Percentiles rank a stretch among this genome's conserved stretches.
These are phyloP conservation scores for Camponotus vicinus DNA, from an alignment of 1,140 invertebrate species.

Conservation along the genomic window DNA sequence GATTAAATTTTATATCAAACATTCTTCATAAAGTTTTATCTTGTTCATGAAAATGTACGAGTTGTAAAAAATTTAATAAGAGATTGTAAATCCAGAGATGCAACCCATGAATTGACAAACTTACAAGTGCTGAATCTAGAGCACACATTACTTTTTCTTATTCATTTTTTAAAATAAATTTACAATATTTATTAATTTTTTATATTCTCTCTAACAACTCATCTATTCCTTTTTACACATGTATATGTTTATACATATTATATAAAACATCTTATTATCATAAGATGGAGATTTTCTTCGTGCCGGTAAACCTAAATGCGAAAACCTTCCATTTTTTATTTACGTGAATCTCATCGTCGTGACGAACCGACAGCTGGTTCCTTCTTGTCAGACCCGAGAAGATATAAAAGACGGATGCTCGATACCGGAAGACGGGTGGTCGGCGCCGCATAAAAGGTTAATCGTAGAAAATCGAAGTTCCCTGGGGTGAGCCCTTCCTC, in stretches of 20 bases:
- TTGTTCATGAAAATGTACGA: not conserved
- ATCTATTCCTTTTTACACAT: not conserved
- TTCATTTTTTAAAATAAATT: not conserved
- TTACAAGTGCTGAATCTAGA: not conserved
- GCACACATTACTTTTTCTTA: not conserved
- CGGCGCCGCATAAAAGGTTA: conserved; percentile 23
- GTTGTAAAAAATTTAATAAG: not conserved
- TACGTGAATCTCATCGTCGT: not conserved
- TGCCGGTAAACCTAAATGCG: not conserved
- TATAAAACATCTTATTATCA: not conserved
- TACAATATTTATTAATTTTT: not conserved
- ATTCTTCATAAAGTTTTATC: not conserved
- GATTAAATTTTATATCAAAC: not conserved
- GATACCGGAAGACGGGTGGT: not conserved
- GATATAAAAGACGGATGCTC: conserved; percentile 18
- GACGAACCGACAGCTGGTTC: conserved; percentile 7
- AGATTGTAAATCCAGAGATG: not conserved
- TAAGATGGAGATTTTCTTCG: not conserved
- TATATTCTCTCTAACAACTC: not conserved
- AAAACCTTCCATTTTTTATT: not conserved
- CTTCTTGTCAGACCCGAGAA: not conserved
- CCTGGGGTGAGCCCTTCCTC: not conserved
- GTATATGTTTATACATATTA: not conserved
- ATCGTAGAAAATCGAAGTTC: conserved; percentile 39
- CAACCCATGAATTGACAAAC: not conserved